phyloP scores from a whole-genome alignment of 2,113 vertebrate species.

The Dolichotis patagonum region DNA sequence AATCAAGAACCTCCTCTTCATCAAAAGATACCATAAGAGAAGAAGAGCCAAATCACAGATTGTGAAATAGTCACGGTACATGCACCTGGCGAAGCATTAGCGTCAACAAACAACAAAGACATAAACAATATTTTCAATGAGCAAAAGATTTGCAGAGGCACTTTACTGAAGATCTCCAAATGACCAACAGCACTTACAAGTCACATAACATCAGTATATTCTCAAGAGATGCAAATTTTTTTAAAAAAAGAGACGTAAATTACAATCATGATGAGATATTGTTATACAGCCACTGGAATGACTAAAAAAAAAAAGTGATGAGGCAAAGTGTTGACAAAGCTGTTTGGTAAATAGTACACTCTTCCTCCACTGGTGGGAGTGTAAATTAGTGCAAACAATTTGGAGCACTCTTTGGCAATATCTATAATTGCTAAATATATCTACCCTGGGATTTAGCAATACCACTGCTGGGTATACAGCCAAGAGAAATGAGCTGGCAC shows the following conservation, averaged over 20 bases:
- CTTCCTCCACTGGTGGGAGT: background rate
- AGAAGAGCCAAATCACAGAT: background rate
- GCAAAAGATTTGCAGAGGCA: background rate
- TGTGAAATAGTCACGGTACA: background rate
- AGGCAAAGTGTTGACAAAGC: conserved; percentile 11
- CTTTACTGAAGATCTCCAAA: background rate
- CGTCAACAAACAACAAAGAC: background rate
- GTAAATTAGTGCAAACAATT: background rate
- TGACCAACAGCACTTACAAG: background rate
- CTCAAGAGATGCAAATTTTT: conserved; percentile 30
- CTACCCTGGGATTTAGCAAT: background rate
- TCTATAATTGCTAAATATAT: background rate
- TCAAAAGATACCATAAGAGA: background rate
- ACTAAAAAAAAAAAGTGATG: conserved; percentile 36
- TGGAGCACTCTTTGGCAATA: conserved; percentile 44
- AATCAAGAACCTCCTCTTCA: background rate
- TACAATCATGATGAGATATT: conserved; percentile 50
- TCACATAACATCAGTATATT: background rate
- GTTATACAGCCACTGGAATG: conserved; percentile 28
- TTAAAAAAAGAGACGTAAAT: conserved; percentile 15
- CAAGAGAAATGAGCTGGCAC: background rate
- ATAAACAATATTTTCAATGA: background rate
- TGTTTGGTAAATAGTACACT: background rate
- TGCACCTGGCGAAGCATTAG: background rate
- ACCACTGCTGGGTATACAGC: background rate